Base-by-base conservation (phyloP, 2,113 vertebrate species). In the Ivindomyrus marchei region DNA sequence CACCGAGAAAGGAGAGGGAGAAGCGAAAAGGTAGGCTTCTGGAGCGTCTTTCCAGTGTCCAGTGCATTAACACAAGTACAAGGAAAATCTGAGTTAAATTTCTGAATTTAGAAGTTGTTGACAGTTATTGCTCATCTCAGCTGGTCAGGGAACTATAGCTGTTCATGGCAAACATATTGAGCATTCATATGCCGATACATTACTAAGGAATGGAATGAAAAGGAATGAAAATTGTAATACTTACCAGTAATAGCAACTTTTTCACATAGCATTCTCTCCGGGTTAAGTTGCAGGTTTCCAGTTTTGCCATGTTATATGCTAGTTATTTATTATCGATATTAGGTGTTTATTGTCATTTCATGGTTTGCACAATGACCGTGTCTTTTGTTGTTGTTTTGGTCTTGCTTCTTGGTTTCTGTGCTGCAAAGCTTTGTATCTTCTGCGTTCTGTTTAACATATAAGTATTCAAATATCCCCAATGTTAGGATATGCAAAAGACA, bases 1-100 rank as follows among this genome's bases (percentile, higher is more conserved):
- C 85, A 39, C 86, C 80, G 46, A 46, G 86, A 56, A 56, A 70
- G 89, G 46, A 92, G 50, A 47, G 19, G 45, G 52, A n/a, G 90
- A 47, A 46, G 77, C 66, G 74, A 53, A 84, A 83, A 90, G 87
- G 92, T 90, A 17, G 53, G 53, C 0, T 56, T 56, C 53, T 56
- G 53, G 19, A 21, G 53, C 0, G 19, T 21, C 19, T 56, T 56
- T 21, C 21, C 84, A 47, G 21, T 47, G 17, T 85, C 84, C 24
- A 24, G 9, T 85, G 42, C 83, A 85, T n/a, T 47, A n/a, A 15
- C 45, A 86, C 46, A 86, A 86, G 45, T 31, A 24, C 21, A 49
- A 47, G 24, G 45, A 15, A n/a, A 24, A 13, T 47, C 84, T 85
- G 10, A 49, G 84, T 46, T 31, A 27, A 86, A 49, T 31, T 49